A percentile compares a stretch with the other conserved stretches of the same genome.
Conservation (phyloP, 2,113 vertebrate genomes). For the Cathartes aura region DNA sequence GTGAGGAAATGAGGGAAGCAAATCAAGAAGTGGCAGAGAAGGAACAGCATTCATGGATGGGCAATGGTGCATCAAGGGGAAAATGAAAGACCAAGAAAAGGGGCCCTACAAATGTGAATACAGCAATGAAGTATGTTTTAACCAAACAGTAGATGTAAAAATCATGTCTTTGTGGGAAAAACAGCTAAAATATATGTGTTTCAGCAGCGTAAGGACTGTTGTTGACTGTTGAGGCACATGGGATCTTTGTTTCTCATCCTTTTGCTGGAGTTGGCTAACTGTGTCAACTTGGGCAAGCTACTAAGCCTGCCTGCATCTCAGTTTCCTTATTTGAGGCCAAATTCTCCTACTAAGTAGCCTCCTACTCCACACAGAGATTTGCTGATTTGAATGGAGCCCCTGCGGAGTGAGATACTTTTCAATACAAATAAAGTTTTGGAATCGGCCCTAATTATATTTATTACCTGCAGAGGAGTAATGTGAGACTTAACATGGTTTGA, state of each 20-base stretch:
- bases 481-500: constrained; percentile 56
- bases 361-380: constrained; percentile 61
- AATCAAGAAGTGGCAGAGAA: not conserved
- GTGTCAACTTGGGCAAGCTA: constrained; percentile 11
- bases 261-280: not conserved
- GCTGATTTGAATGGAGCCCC: constrained; percentile 64
- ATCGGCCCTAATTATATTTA: constrained; percentile 66
- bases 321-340: constrained; percentile 62
- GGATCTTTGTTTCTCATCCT: constrained; percentile 14
- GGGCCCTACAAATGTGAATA: not conserved
- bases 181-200: not conserved
- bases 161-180: not conserved
- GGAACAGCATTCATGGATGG: not conserved
- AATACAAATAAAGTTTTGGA: constrained; percentile 72
- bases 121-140: not conserved
- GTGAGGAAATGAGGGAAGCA: not conserved
- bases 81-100: not conserved
- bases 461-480: constrained; percentile 71
- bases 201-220: not conserved
- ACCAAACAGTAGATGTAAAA: not conserved
- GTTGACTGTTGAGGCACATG: rapidly evolving
- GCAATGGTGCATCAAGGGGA: not conserved
- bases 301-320: constrained; percentile 40
- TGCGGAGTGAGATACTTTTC: constrained; percentile 55
- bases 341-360: constrained; percentile 64